Evolutionary conservation across 2,888 invertebrate species (phyloP), one percentile per base, ranked within the genome.

Genomic region (Idaea aversata): DNA sequence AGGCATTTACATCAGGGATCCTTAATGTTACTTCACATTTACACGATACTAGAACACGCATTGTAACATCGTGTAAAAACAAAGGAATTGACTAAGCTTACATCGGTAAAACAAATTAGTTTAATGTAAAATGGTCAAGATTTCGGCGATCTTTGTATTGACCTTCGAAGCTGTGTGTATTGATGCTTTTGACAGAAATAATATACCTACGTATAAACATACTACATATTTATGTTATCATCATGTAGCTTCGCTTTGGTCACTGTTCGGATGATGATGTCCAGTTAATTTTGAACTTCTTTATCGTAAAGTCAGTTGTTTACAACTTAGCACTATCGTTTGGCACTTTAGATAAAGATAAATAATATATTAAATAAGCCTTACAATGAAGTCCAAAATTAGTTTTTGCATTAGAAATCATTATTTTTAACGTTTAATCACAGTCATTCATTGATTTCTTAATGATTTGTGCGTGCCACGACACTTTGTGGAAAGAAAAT

Each of bases 1-100:
- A 93, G 93, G 93, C 93, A 93, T 93, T 91, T 92, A 92, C 92
- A 90, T 92, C 90, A 90, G 88, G 90, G 88, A 86, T 90, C 82
- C 91, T 91, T 91, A 92, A 84, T 78, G 80, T 86, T 84, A 87
- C 90, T 90, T 90, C 77, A 88, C 78, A 85, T 86, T 89, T 91
- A 91, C 91, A 89, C 90, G 91, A 91, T 86, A 88, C 88, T 91
- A 88, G 86, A 84, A 76, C 69, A 71, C 73, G 79, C 75, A 73
- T 71, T 83, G 84, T 88, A 89, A 89, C 87, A 92, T 91, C 91
- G 88, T 90, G 90, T 91, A 91, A 91, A 88, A 80, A 85, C 77
- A 90, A 90, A 91, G 88, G 83, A 78, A 88, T 89, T 92, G 91
- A 92, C 93, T 92, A 91, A 91, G 88, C 89, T 91, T 91, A 91